phyloP scores from a whole-genome alignment of 2,797 vertebrate genomes.

The Parotocinclus haroldoi region DNA sequence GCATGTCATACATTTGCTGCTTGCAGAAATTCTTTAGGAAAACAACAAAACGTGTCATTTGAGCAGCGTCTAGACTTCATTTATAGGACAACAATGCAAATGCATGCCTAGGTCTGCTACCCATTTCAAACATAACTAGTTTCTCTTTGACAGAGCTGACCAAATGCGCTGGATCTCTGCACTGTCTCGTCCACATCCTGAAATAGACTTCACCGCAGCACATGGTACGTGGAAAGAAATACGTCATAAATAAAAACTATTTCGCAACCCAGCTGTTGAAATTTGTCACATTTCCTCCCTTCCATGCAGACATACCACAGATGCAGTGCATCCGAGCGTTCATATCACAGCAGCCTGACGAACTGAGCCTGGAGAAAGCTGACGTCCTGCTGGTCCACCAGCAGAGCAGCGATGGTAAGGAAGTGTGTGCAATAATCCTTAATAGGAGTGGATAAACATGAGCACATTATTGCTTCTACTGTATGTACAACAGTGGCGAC shows the following conservation, averaged over 20 bases:
- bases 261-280: background rate
- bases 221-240: conserved; percentile 71
- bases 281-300: conserved; percentile 8
- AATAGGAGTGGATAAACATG: background rate
- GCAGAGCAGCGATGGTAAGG: conserved; percentile 85
- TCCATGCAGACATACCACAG: conserved; percentile 77
- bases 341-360: conserved; percentile 87
- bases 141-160: conserved; percentile 76
- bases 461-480: too few species aligned
- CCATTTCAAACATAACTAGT: background rate
- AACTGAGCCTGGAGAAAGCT: conserved; percentile 90
- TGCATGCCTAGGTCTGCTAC: background rate
- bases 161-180: conserved; percentile 97
- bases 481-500: too few species aligned
- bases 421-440: background rate
- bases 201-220: conserved; percentile 80
- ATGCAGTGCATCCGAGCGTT: conserved; percentile 88
- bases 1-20: too few species aligned
- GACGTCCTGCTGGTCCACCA: conserved; percentile 86
- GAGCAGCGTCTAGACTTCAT: too few species aligned
- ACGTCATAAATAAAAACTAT: conserved; percentile 4
- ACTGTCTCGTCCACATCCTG: conserved; percentile 76
- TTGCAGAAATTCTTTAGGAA: too few species aligned
- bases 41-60: too few species aligned
- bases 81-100: background rate